A percentile compares a stretch with the other conserved stretches of the same genome.
Conservation (phyloP, 1,140 invertebrate genomes). For the Coptotermes formosanus region DNA sequence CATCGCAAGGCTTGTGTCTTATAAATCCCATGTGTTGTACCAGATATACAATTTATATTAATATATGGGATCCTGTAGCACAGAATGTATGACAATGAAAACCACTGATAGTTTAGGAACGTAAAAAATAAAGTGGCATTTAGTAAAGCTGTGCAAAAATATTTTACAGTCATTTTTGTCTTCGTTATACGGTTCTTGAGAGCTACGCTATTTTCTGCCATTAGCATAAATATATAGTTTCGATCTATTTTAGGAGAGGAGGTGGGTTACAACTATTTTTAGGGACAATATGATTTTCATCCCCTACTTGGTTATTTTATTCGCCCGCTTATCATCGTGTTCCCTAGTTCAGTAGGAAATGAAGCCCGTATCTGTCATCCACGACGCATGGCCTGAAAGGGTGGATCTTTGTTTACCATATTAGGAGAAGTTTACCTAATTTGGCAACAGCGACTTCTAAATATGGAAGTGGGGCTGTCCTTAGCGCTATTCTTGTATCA, state of each 20-base stretch:
- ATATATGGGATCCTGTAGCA: too few relatives aligned
- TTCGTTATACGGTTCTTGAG: neutral
- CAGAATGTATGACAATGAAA: too few relatives aligned
- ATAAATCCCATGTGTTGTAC: too few relatives aligned
- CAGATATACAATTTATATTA: too few relatives aligned
- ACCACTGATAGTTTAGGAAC: too few relatives aligned
- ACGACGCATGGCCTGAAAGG: conserved; percentile 29
- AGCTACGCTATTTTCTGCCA: neutral
- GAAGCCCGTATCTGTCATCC: conserved; percentile 29
- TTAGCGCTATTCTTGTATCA: conserved; percentile 23
- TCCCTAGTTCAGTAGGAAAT: conserved; percentile 29
- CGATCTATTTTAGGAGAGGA: conserved; percentile 8
- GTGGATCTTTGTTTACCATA: conserved; percentile 43
- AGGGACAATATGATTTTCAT: conserved; percentile 13
- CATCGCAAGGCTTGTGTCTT: too few relatives aligned
- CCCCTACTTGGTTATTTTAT: conserved; percentile 17
- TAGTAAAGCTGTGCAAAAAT: too few relatives aligned
- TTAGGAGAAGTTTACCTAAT: conserved; percentile 47
- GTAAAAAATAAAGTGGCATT: too few relatives aligned
- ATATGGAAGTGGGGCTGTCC: conserved; percentile 42
- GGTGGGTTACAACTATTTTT: conserved; percentile 9
- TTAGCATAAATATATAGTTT: conserved; percentile 18
- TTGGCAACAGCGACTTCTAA: conserved; percentile 46
- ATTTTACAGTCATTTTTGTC: too few relatives aligned
- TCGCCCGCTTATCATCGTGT: neutral